Conservation (phyloP, 2,797 vertebrate species). For the Nasua narica region DNA sequence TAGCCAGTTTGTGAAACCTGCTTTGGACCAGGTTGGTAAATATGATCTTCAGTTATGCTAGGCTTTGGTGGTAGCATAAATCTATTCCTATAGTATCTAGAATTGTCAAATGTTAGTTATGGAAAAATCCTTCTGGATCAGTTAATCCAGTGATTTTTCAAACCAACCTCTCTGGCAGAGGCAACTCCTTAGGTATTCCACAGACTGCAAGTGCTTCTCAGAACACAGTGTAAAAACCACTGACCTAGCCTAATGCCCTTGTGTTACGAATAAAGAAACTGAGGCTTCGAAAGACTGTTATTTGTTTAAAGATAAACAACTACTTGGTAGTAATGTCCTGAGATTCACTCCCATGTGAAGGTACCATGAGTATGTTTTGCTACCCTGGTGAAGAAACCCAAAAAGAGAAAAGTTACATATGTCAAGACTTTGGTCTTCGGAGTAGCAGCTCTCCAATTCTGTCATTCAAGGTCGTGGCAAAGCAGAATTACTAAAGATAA, state of each 20-base stretch:
- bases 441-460: not conserved
- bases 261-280: not conserved
- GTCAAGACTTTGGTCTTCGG: not conserved
- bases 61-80: not conserved
- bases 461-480: not conserved
- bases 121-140: slow-evolving; percentile 11
- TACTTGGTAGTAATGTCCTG: not conserved
- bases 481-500: not conserved
- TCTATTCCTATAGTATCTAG: not conserved
- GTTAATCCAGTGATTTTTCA: slow-evolving; percentile 21
- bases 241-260: not conserved
- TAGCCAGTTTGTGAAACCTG: not conserved
- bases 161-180: not conserved
- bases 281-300: not conserved
- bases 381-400: not conserved
- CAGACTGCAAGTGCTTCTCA: slow-evolving; percentile 7
- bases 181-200: not conserved
- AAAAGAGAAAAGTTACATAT: not conserved
- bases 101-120: not conserved
- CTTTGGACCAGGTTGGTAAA: not conserved
- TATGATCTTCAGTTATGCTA: not conserved
- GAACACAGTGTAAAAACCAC: not conserved
- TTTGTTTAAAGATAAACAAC: not conserved
- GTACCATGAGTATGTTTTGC: not conserved
- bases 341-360: not conserved